These are phyloP conservation scores for Eupleurogrammus muticus DNA, from an alignment of 2,797 vertebrate genomes.

Conservation along the genomic window DNA sequence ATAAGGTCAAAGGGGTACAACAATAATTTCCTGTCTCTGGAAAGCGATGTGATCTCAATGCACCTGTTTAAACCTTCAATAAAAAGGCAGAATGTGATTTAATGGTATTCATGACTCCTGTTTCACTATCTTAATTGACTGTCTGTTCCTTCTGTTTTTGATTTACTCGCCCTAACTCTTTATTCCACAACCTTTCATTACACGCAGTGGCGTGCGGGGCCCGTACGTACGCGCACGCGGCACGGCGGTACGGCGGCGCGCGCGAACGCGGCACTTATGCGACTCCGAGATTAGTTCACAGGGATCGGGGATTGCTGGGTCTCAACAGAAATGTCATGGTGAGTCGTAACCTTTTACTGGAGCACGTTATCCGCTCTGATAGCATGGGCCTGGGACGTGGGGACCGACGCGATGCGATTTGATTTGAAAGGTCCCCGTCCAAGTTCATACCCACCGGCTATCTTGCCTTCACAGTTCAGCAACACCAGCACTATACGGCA, in stretches of 20 bases:
- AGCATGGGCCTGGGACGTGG: constrained; percentile 62
- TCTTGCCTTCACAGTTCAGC: constrained; percentile 80
- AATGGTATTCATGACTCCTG: constrained; percentile 57
- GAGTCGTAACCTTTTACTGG: constrained; percentile 85
- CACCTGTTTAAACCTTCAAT: constrained; percentile 23
- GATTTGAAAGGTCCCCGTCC: constrained; percentile 86
- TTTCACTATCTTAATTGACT: constrained; percentile 55
- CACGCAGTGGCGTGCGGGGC: constrained; percentile 32
- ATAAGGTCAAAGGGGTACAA: constrained; percentile 37
- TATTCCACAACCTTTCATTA: constrained; percentile 57
- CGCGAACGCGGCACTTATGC: constrained; percentile 39
- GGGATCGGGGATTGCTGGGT: constrained; percentile 77
- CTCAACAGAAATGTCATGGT: constrained; percentile 85
- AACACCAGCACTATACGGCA: constrained; percentile 65
- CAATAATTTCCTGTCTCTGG: constrained; percentile 27
- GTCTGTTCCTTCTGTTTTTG: constrained; percentile 46
- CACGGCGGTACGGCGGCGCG: constrained; percentile 20
- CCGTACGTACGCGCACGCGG: not conserved
- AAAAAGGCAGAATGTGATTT: constrained; percentile 42
- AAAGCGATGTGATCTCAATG: constrained; percentile 25
- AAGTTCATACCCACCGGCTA: constrained; percentile 76
- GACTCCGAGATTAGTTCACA: constrained; percentile 68
- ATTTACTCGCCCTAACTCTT: constrained; percentile 55
- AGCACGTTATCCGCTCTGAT: constrained; percentile 85
- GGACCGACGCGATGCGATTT: constrained; percentile 73